Conservation (phyloP, 2,113 vertebrate species). For the Gymnogyps californianus region DNA sequence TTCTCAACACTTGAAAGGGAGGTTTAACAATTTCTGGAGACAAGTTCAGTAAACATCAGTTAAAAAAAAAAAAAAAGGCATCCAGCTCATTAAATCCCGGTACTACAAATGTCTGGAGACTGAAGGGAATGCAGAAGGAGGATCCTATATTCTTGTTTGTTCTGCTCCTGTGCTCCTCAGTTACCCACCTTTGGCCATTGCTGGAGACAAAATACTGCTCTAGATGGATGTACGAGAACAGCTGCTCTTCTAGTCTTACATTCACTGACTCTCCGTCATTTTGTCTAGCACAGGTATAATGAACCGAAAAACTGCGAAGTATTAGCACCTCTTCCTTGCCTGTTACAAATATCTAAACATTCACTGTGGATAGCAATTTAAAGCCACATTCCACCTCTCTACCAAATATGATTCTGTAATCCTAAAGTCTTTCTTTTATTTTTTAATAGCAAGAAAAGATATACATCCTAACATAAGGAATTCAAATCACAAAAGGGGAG, state of each 20-base stretch:
- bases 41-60: background rate
- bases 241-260: background rate
- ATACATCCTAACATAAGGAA: background rate
- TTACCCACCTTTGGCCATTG: background rate
- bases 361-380: background rate
- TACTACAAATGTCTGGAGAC: rapidly evolving
- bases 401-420: background rate
- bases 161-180: background rate
- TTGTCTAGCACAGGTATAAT: background rate
- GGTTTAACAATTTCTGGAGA: background rate
- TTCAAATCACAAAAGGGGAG: background rate
- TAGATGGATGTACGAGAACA: rapidly evolving
- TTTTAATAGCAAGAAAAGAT: background rate
- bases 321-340: background rate
- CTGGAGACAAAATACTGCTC: background rate
- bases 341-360: background rate
- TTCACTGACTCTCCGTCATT: background rate
- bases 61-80: too few species aligned
- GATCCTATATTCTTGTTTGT: rapidly evolving
- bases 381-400: background rate
- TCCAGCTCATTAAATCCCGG: background rate
- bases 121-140: rapidly evolving
- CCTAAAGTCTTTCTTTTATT: background rate
- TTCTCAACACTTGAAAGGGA: background rate
- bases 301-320: rapidly evolving